Percentiles rank a stretch among this genome's conserved stretches.
These are phyloP conservation scores for Chloroclysta siterata DNA, from an alignment of 2,888 invertebrate species.

Conservation along the genomic window DNA sequence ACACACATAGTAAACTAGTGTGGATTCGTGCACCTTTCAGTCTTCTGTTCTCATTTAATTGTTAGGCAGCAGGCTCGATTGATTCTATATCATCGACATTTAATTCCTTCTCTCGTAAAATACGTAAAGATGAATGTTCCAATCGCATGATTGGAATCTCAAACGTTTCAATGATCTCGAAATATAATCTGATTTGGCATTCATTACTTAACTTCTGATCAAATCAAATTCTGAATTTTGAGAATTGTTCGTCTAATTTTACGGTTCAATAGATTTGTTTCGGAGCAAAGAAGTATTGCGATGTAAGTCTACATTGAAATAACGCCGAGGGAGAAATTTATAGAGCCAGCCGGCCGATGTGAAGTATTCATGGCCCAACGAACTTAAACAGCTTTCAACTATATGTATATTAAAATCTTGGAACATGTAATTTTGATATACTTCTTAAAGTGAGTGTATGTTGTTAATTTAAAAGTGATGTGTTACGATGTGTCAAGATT, in stretches of 20 bases:
- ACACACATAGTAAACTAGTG: too few relatives aligned
- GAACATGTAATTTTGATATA: constrained; percentile 41
- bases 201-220: constrained; percentile 77
- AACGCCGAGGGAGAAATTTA: constrained; percentile 71
- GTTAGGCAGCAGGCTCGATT: background rate
- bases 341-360: constrained; percentile 60
- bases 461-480: constrained; percentile 12
- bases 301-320: constrained; percentile 75
- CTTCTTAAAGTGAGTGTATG: constrained; percentile 36
- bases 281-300: constrained; percentile 76
- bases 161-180: constrained; percentile 53
- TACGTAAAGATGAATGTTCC: constrained; percentile 5
- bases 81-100: background rate
- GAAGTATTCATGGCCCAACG: constrained; percentile 67
- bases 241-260: constrained; percentile 76
- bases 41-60: background rate
- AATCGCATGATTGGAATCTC: constrained; percentile 29
- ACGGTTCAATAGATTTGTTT: constrained; percentile 78
- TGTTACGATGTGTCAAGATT: background rate
- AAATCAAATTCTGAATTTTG: constrained; percentile 76
- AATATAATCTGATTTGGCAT: constrained; percentile 66
- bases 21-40: background rate
- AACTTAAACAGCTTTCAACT: constrained; percentile 57
- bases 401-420: constrained; percentile 46
- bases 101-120: background rate